phyloP scores from a whole-genome alignment of 1,140 invertebrate genomes.

The Diploscapter pachys region DNA sequence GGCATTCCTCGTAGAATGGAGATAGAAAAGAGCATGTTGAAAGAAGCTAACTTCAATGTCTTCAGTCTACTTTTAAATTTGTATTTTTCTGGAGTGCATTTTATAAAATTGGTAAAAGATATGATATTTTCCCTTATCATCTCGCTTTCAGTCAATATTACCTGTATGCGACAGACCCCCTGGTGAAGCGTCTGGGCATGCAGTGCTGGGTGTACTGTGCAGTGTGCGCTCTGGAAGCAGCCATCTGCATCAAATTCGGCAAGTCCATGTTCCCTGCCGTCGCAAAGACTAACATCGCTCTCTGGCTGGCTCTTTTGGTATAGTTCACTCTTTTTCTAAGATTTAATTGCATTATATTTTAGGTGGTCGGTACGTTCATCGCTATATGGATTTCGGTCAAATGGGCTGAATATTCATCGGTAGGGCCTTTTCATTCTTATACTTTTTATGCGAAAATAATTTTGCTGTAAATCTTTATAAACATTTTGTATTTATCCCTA shows the following conservation, averaged over 20 bases:
- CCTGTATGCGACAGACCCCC: constrained; percentile 89
- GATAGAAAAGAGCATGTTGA: too few relatives aligned
- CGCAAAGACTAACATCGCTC: constrained; percentile 81
- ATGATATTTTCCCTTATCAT: background rate
- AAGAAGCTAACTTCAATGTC: too few relatives aligned
- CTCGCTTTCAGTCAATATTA: constrained; percentile 85
- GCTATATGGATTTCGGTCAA: constrained; percentile 80
- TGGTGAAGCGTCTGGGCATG: constrained; percentile 90
- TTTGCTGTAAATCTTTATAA: background rate
- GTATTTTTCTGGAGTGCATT: too few relatives aligned
- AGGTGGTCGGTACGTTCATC: constrained; percentile 74
- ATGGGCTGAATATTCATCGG: constrained; percentile 62
- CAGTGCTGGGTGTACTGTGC: constrained; percentile 82
- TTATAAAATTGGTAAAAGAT: too few relatives aligned
- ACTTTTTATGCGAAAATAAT: background rate
- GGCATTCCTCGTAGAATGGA: too few relatives aligned
- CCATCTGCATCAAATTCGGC: constrained; percentile 92
- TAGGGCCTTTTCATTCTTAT: constrained; percentile 17
- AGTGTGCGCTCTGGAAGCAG: constrained; percentile 90
- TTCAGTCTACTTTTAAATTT: too few relatives aligned
- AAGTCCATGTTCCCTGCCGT: constrained; percentile 84
- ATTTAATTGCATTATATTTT: constrained; percentile 30
- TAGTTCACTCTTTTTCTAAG: background rate
- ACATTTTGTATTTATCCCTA: too few relatives aligned
- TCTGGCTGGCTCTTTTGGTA: constrained; percentile 83